A percentile compares a stretch with the other conserved stretches of the same genome.
Evolutionary conservation across 2,888 invertebrate species (phyloP).

Genomic region (Lochmaea crataegi): DNA sequence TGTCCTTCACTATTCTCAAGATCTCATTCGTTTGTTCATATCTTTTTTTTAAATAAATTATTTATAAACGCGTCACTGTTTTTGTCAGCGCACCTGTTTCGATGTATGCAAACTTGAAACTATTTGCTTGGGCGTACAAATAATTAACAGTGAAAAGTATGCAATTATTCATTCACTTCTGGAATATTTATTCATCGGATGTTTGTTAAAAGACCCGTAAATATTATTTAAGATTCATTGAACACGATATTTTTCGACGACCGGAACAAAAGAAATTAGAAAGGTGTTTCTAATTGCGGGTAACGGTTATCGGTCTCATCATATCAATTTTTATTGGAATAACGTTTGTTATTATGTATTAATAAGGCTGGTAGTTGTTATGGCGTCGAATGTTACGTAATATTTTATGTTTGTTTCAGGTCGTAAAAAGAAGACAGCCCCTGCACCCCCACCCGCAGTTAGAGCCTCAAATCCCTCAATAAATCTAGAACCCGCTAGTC

Average conservation of each 20-base stretch:
- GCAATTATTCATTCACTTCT: neutral
- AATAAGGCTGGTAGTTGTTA: neutral
- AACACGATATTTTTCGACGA: neutral
- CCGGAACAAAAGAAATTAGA: slow-evolving; percentile 9
- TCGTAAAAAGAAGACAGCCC: slow-evolving; percentile 72
- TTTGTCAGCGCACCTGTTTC: too few relatives aligned
- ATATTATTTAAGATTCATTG: slow-evolving; percentile 5
- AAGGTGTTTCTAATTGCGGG: neutral
- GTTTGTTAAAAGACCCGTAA: neutral
- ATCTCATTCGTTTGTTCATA: too few relatives aligned
- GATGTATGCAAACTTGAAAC: too few relatives aligned
- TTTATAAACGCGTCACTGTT: too few relatives aligned
- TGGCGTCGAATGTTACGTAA: too few relatives aligned
- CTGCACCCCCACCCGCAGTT: slow-evolving; percentile 63
- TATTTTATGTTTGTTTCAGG: slow-evolving; percentile 59
- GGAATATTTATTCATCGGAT: neutral
- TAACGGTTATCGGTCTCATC: neutral
- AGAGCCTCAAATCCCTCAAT: slow-evolving; percentile 56
- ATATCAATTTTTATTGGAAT: neutral
- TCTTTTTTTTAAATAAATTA: too few relatives aligned
- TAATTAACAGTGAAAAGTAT: too few relatives aligned
- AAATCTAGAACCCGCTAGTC: slow-evolving; percentile 62
- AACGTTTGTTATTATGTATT: neutral
- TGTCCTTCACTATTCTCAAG: too few relatives aligned
- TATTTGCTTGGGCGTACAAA: too few relatives aligned